Base-by-base conservation (phyloP, 1,140 invertebrate species). In the Melanaphis sacchari region DNA sequence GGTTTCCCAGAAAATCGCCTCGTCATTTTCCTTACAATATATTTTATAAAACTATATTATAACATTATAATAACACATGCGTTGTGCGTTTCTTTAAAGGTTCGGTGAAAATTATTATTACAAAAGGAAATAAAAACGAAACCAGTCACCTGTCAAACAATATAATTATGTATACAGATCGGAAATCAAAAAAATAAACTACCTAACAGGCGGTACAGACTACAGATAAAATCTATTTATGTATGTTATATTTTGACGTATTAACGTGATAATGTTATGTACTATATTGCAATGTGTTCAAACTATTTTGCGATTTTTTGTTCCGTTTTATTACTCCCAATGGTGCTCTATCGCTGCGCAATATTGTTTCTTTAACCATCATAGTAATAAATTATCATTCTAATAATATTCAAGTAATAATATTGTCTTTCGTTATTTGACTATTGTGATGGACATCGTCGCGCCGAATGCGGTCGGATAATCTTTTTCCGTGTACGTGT, bases 11-110 rank as follows among this genome's bases (percentile, higher is more conserved):
- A 84, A 84, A 84, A 84, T 38, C 40, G 82, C 8, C 82, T 41
- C 40, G 82, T 84, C 82, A 84, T 84, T 40, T 41, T 84, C 82
- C 40, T 31, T 9, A 84, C 82, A 84, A 41, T 84, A 81, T 84
- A 26, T 84, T 24, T 84, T 40, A 26, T 41, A 41, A 31, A 82
- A 82, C 8, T 84, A 40, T 38, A 41, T 15, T 40, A 31, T 82
- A 38, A 5, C 15, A n/a, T n/a, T n/a, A 24, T n/a, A n/a, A 46
- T 18, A 49, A 49, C 46, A 49, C 8, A 24, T 66, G 15, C 31
- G 31, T 31, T 31, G 4, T 31, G 59, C 9, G 31, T 11, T 59
- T 31, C 54, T 31, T 15, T 59, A 15, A 66, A 66, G 59, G 54
- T 11, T 26, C 54, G 2, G 54, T 59, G 54, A 66, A 66, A 66